Evolutionary conservation across 2,113 vertebrate genomes (phyloP), one percentile per base, ranked within the genome.

Genomic region (Trogon melanurus): DNA sequence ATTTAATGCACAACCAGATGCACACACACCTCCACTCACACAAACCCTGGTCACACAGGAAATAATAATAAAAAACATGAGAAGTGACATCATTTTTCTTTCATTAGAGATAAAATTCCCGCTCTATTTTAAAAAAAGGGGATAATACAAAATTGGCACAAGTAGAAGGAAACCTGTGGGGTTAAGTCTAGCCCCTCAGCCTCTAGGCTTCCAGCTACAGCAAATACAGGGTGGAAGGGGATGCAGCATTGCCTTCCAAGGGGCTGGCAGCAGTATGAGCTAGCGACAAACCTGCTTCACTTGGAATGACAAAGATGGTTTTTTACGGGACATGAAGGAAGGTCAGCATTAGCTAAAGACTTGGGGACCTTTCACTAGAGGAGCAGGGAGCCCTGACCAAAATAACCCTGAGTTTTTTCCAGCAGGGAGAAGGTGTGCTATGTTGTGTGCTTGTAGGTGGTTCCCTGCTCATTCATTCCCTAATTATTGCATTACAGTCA

Each of bases 101-200:
- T 47, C 36, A 29, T 54, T 92, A 86, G 72, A 61, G 53, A 72
- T 30, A 87, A 64, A 66, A 92, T 62, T 95, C 70, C 76, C 82
- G 66, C 47, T 88, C 47, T 82, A 44, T 91, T 95, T 96, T 73
- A 11, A 90, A 91, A 96, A 96, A 93, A 50, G 45, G 32, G 60
- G 61, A 86, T 76, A 94, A 95, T 97, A 97, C 62, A 97, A 97
- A 97, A 97, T 96, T 97, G 96, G 97, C 97, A 97, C 97, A 94
- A 91, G 79, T 91, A 95, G 95, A 96, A 96, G 91, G 90, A 94
- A 94, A 87, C 16, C 58, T 62, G 71, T 56, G 51, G 47, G 86
- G 34, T 7, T 50, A 79, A 70, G 34, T 82, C 62, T 60, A 87
- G 83, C 76, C 88, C 83, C 91, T 70, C 83, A 89, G 86, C 80